Evolutionary conservation across 92 coral and sea anemone genomes (phyloP).

Genomic region (Palythoa grandis): DNA sequence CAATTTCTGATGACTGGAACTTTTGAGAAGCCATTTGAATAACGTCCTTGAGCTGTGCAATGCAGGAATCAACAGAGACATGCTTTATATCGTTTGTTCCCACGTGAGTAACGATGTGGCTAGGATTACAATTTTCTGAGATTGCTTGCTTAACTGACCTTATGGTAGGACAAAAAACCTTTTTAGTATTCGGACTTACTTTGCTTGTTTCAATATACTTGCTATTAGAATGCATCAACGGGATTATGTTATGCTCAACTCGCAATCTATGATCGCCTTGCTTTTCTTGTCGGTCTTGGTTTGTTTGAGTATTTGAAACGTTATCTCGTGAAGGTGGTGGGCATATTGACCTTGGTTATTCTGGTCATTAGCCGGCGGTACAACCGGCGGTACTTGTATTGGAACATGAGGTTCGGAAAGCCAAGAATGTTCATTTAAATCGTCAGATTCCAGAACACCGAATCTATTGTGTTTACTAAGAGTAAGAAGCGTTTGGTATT

Average conservation of each 20-base stretch:
- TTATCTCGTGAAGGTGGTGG: constrained; percentile 10
- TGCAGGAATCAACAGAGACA: constrained; percentile 22
- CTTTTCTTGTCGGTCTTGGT: not conserved
- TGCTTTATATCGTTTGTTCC: constrained; percentile 50
- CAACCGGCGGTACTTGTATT: not conserved
- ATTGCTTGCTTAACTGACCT: constrained; percentile 7
- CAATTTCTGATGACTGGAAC: constrained; percentile 45
- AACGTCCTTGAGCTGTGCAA: constrained; percentile 10
- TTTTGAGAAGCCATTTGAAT: constrained; percentile 43
- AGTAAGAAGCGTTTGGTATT: not conserved
- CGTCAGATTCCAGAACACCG: not conserved
- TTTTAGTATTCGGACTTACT: not conserved
- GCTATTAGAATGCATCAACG: constrained; percentile 52
- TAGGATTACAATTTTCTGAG: not conserved
- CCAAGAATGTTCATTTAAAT: not conserved
- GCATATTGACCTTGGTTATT: not conserved
- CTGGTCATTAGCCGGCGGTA: not conserved
- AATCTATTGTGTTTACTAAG: not conserved
- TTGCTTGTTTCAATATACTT: constrained; percentile 41
- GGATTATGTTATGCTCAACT: not conserved
- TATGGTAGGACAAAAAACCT: constrained; percentile 19
- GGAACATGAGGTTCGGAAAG: not conserved
- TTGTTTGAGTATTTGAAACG: not conserved
- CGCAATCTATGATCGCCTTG: not conserved
- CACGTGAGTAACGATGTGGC: constrained; percentile 29